These are phyloP conservation scores for Pristionchus fissidentatus DNA, from an alignment of 2,888 invertebrate genomes.

Conservation along the genomic window DNA sequence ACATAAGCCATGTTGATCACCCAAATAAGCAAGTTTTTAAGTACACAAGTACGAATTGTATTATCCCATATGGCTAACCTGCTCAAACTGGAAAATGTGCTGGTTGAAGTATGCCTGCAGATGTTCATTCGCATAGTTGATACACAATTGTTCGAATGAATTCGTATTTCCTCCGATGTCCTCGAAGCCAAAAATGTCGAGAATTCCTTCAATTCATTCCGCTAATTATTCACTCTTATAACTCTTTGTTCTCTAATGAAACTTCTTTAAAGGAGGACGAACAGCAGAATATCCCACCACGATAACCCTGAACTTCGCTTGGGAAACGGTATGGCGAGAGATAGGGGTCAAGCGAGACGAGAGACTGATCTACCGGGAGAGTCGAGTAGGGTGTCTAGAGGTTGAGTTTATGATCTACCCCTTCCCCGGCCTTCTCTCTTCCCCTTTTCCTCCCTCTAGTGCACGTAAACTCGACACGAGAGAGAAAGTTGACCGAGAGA, in stretches of 20 bases:
- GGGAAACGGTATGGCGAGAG: too few species aligned
- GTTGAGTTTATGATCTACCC: too few species aligned
- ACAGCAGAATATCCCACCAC: too few species aligned
- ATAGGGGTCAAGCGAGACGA: too few species aligned
- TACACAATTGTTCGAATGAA: constrained; percentile 96
- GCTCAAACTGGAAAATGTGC: constrained; percentile 96
- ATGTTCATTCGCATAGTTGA: constrained; percentile 97
- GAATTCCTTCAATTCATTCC: constrained; percentile 80
- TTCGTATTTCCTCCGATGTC: constrained; percentile 84
- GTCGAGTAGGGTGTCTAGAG: too few species aligned
- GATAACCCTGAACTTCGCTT: too few species aligned
- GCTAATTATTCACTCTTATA: not conserved
- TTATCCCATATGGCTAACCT: constrained; percentile 70
- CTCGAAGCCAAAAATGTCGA: constrained; percentile 97
- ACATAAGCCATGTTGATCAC: not conserved
- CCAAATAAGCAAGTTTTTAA: not conserved
- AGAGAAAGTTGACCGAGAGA: too few species aligned
- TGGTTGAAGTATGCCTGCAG: constrained; percentile 97
- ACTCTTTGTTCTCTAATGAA: constrained; percentile 24
- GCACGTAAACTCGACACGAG: too few species aligned
- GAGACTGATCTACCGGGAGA: too few species aligned
- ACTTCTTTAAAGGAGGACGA: not conserved
- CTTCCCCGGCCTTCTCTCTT: too few species aligned
- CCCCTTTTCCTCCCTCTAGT: too few species aligned
- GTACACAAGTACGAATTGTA: not conserved